Conservation (phyloP, 2,797 vertebrate genomes). For the Arrhamphus sclerolepis region DNA sequence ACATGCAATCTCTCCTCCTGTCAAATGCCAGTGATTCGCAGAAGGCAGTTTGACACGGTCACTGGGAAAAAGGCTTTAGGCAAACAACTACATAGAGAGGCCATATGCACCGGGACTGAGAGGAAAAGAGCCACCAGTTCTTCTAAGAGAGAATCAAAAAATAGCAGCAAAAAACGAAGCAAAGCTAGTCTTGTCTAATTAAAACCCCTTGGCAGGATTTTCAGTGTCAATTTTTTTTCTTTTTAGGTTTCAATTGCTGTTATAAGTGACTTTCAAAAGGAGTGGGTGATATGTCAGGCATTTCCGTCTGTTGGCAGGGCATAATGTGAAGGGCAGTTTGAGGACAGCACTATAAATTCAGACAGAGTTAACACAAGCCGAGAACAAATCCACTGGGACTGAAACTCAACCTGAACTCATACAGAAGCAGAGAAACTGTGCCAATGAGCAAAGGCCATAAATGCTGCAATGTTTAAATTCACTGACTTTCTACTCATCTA, state of each 20-base stretch:
- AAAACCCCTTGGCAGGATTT: too few species aligned
- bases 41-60: constrained; percentile 70
- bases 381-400: constrained; percentile 53
- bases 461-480: constrained; percentile 34
- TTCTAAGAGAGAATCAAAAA: constrained; percentile 13
- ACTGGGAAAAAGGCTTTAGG: constrained; percentile 65
- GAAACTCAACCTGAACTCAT: constrained; percentile 51
- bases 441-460: constrained; percentile 31
- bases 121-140: constrained; percentile 27
- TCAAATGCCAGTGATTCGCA: constrained; percentile 67
- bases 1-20: constrained; percentile 77
- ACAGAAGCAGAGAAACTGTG: constrained; percentile 39
- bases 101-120: constrained; percentile 41
- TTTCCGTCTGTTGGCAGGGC: constrained; percentile 47
- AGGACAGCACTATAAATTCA: constrained; percentile 79
- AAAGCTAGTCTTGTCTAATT: not conserved
- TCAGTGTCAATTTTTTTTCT: not conserved
- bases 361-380: constrained; percentile 56
- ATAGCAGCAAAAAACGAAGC: constrained; percentile 1
- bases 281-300: constrained; percentile 8
- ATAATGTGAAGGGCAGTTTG: constrained; percentile 73
- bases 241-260: not conserved
- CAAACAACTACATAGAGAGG: constrained; percentile 49
- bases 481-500: constrained; percentile 11
- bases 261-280: too few species aligned